A percentile compares a stretch with the other conserved stretches of the same genome.
Conservation (phyloP, 2,888 invertebrate species). For the Rhagonycha lutea region DNA sequence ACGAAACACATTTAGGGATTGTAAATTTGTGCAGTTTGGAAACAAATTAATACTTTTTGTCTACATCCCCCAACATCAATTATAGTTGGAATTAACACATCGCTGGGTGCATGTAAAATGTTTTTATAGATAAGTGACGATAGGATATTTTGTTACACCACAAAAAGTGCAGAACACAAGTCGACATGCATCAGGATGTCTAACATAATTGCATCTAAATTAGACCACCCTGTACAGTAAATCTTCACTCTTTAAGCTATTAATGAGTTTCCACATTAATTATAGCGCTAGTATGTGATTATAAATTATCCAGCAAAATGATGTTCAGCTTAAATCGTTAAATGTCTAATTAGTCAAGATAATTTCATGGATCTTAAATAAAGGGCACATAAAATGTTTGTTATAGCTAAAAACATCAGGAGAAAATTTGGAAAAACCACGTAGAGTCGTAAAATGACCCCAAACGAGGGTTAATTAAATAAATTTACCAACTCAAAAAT, state of each 20-base stretch:
- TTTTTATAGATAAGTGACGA: not conserved
- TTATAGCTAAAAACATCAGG: not conserved
- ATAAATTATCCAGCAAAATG: not conserved
- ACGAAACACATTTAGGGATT: constrained; percentile 25
- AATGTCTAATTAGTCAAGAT: not conserved
- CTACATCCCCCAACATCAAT: constrained; percentile 10
- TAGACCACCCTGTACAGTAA: not conserved
- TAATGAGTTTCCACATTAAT: not conserved
- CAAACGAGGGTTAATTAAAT: not conserved
- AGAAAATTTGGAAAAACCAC: not conserved
- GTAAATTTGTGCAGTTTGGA: constrained; percentile 36
- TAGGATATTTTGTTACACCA: not conserved
- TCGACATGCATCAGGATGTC: not conserved
- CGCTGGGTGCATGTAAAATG: constrained; percentile 6
- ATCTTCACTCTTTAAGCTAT: not conserved
- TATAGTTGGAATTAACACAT: constrained; percentile 29
- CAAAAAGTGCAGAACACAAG: not conserved
- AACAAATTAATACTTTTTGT: constrained; percentile 37
- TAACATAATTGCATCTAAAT: not conserved
- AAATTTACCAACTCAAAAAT: not conserved
- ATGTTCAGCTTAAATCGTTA: not conserved
- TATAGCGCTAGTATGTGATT: not conserved
- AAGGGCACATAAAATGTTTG: not conserved
- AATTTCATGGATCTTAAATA: not conserved
- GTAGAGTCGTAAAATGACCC: not conserved